Conservation (phyloP, 1,140 invertebrate species). For the Ruditapes philippinarum region DNA sequence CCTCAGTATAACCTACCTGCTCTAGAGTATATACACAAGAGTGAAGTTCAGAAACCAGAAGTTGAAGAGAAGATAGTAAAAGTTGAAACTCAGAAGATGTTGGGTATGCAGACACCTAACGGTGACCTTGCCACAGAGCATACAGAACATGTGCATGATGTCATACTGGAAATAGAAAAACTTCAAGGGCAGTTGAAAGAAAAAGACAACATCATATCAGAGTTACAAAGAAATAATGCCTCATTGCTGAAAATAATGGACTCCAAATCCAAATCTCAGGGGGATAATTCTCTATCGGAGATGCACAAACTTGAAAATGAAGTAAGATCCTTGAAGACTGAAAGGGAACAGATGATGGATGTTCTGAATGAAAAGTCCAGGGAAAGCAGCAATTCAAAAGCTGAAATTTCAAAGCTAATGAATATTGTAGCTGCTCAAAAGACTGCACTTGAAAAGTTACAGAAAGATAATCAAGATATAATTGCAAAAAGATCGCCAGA, state of each 20-base stretch:
- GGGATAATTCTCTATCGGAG: constrained; percentile 77
- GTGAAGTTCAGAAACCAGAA: constrained; percentile 38
- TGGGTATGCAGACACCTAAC: constrained; percentile 5
- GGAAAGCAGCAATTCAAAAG: constrained; percentile 85
- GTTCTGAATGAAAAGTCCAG: constrained; percentile 87
- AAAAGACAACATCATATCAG: constrained; percentile 81
- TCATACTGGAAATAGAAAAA: constrained; percentile 72
- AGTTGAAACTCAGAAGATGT: constrained; percentile 13
- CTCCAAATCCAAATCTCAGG: constrained; percentile 75
- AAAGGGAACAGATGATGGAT: constrained; percentile 86
- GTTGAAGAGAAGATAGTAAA: constrained; percentile 46
- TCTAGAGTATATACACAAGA: constrained; percentile 72
- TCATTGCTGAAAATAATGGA: constrained; percentile 84
- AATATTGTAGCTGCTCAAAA: constrained; percentile 85
- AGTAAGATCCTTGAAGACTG: constrained; percentile 79
- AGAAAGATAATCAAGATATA: constrained; percentile 84
- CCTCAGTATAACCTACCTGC: constrained; percentile 60
- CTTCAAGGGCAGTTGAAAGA: constrained; percentile 74
- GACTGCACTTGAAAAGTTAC: constrained; percentile 84
- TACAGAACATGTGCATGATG: constrained; percentile 48
- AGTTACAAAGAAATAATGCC: constrained; percentile 81
- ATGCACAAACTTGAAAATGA: constrained; percentile 83
- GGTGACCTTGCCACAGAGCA: constrained; percentile 33
- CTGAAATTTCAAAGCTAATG: constrained; percentile 86
- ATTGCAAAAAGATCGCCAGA: constrained; percentile 71